A percentile compares a stretch with the other conserved stretches of the same genome.
Evolutionary conservation across 2,113 vertebrate genomes (phyloP).

Genomic region (Quiscalus mexicanus): DNA sequence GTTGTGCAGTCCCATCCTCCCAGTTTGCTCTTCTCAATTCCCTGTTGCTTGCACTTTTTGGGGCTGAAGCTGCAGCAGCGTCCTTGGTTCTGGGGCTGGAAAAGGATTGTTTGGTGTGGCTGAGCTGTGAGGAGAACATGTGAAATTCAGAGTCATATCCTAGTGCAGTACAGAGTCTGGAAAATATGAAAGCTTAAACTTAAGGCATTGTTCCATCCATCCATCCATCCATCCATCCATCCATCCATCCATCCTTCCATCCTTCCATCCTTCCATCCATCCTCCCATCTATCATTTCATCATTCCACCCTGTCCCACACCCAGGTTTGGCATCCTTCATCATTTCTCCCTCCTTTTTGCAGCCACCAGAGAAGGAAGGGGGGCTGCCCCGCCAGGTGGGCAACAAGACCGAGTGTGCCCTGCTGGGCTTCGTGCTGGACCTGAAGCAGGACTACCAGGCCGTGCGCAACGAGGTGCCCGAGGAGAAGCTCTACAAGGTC

Average conservation of each 20-base stretch:
- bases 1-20: background rate
- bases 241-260: no score
- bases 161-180: background rate
- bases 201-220: accelerated
- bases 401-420: constrained; percentile 94
- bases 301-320: background rate
- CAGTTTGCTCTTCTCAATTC: background rate
- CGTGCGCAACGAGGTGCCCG: constrained; percentile 89
- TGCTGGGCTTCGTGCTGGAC: constrained; percentile 90
- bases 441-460: constrained; percentile 94
- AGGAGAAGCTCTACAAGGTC: constrained; percentile 94
- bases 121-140: background rate
- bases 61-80: background rate
- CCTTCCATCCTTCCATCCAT: no score
- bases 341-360: background rate
- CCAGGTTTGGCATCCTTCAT: background rate
- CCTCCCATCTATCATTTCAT: background rate
- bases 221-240: no score
- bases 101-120: background rate
- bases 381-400: constrained; percentile 94
- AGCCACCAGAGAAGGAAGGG: constrained; percentile 94
- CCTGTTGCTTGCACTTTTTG: background rate
- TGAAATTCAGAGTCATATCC: background rate
- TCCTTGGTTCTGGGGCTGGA: background rate
- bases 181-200: background rate